phyloP scores from a whole-genome alignment of 2,888 invertebrate genomes.

The Mesorhabditis sp. region DNA sequence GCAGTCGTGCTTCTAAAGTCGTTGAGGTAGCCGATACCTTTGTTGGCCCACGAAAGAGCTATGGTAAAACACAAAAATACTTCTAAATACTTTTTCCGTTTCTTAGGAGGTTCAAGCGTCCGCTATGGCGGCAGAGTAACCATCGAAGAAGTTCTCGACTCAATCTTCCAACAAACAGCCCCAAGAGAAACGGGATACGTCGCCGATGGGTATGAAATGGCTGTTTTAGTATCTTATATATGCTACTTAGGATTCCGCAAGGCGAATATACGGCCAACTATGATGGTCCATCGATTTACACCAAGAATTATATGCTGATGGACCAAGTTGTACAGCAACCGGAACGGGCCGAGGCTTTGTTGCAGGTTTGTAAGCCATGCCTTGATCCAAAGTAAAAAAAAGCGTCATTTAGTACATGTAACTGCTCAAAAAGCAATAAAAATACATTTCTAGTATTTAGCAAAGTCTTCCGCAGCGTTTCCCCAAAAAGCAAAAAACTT shows the following conservation, averaged over 20 bases:
- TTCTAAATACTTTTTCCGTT: not conserved
- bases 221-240: not conserved
- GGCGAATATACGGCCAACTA: constrained; percentile 17
- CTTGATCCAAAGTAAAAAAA: not conserved
- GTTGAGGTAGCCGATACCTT: constrained; percentile 59
- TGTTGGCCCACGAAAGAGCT: constrained; percentile 35
- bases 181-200: constrained; percentile 60
- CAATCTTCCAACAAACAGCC: constrained; percentile 75
- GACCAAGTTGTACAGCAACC: constrained; percentile 47
- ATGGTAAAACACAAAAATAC: constrained; percentile 20
- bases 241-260: constrained; percentile 12
- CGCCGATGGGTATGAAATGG: constrained; percentile 19
- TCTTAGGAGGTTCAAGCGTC: constrained; percentile 8
- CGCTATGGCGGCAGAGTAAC: constrained; percentile 63
- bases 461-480: constrained; percentile 6
- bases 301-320: constrained; percentile 51
- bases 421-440: not conserved
- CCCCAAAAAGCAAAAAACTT: constrained; percentile 6
- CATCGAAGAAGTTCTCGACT: constrained; percentile 87
- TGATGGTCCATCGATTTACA: constrained; percentile 55
- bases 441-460: too few relatives aligned
- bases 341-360: constrained; percentile 50
- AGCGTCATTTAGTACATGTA: not conserved
- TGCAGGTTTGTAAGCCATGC: constrained; percentile 28
- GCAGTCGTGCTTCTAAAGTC: constrained; percentile 39